Base-by-base conservation (phyloP, 2,888 invertebrate species). In the Luffia ferchaultella region DNA sequence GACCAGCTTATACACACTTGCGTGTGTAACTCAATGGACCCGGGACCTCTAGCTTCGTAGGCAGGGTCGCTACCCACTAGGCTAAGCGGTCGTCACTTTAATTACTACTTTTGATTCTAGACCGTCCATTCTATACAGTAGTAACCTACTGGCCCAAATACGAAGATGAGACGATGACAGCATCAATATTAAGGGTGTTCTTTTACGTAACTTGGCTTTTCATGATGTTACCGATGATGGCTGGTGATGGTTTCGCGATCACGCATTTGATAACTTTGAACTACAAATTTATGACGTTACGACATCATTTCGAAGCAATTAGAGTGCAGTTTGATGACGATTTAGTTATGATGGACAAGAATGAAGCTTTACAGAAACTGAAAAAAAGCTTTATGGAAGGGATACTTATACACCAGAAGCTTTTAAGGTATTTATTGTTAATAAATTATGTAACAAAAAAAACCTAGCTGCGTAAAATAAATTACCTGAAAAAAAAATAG, bases 221-320 rank as follows among this genome's bases (percentile, higher is more conserved):
- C 52, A 76, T 79, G 78, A 80, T 79, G 80, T 59, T 78, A 1
- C 78, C 78, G 0, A 79, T 80, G 79, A 76, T 80, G 70, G 70
- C 75, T 1, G 70, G 74, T 0, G 80, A 80, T 59, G 76, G 77
- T 53, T 64, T 78, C 72, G 76, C 79, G 0, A 79, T 79, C 51
- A 64, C 70, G 3, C 76, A 79, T 55, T 67, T 80, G 20, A 73
- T 79, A 18, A 60, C 60, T 2, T 62, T 78, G 60, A 60, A 73
- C 1, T 69, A 64, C 49, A 79, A 80, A 57, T 80, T 79, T 58
- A 60, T 70, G n/a, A 76, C 76, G 1, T 57, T 80, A 1, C 63
- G 75, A 42, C 62, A 65, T 48, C 70, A 77, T 55, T 78, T 64
- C 46, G 67, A 73, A 49, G 62, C 53, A 42, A 73, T 76, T 48